Conservation (phyloP, 2,113 vertebrate species). For the Nycticorax nycticorax region DNA sequence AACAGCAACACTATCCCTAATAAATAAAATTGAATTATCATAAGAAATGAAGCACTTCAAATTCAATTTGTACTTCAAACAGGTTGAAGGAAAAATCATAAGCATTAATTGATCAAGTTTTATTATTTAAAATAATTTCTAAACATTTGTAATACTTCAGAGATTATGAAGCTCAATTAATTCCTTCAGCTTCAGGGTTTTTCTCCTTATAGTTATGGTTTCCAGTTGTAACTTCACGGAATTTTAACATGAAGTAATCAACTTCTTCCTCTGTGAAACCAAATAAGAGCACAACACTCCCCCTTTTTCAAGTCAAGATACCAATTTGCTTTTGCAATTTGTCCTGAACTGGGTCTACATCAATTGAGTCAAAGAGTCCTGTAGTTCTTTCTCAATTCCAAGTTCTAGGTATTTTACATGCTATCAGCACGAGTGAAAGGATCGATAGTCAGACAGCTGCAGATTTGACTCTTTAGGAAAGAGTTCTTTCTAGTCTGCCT, state of each 20-base stretch:
- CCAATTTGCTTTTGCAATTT: not conserved
- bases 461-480: not conserved
- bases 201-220: not conserved
- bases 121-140: not conserved
- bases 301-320: not conserved
- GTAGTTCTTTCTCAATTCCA: not conserved
- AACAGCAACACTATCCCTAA: not conserved
- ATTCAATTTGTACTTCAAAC: not conserved
- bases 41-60: not conserved
- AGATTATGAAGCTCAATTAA: not conserved
- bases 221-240: not conserved
- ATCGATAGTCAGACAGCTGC: not conserved
- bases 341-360: not conserved
- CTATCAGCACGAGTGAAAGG: not conserved
- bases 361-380: not conserved
- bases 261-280: not conserved
- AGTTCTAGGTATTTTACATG: not conserved
- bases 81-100: not conserved
- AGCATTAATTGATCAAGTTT: not conserved
- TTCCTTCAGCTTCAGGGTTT: not conserved
- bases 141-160: not conserved
- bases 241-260: not conserved
- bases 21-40: not conserved
- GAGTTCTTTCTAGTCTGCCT: not conserved
- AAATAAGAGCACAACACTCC: not conserved